phyloP scores from a whole-genome alignment of 2,797 vertebrate genomes.

The Euphonia xanthogaster region DNA sequence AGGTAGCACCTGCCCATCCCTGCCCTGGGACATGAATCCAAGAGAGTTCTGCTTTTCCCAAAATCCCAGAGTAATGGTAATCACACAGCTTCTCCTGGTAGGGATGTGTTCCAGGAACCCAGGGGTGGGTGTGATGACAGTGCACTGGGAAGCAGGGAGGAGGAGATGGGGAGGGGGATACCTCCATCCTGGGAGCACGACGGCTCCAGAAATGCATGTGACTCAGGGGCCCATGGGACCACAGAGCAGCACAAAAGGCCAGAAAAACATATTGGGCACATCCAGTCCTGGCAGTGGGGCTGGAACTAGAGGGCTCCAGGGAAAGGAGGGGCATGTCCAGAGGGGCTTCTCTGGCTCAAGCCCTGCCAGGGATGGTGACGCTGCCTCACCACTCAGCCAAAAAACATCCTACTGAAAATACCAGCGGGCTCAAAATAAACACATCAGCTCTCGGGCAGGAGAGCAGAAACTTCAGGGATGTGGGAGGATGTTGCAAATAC shows the following conservation, averaged over 20 bases:
- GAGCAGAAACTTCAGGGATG: neutral
- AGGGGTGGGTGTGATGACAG: neutral
- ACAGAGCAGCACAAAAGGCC: neutral
- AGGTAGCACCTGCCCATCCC: neutral
- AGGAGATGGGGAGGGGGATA: neutral
- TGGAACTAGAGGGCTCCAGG: neutral
- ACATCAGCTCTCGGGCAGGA: neutral
- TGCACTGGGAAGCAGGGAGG: neutral
- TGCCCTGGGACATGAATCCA: neutral
- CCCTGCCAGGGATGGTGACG: neutral
- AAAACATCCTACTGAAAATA: neutral
- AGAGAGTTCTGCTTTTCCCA: neutral
- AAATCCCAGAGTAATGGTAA: neutral
- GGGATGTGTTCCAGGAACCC: neutral
- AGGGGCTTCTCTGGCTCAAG: neutral
- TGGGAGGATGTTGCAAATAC: neutral
- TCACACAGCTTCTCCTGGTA: fast-evolving
- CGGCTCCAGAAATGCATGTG: neutral
- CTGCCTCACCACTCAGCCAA: neutral
- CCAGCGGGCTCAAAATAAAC: neutral
- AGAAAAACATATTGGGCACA: neutral
- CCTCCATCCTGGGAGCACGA: neutral
- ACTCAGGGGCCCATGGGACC: neutral
- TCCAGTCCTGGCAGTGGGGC: neutral
- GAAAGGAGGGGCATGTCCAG: neutral